phyloP scores from a whole-genome alignment of 2,888 invertebrate species.

The Fabriciana adippe region DNA sequence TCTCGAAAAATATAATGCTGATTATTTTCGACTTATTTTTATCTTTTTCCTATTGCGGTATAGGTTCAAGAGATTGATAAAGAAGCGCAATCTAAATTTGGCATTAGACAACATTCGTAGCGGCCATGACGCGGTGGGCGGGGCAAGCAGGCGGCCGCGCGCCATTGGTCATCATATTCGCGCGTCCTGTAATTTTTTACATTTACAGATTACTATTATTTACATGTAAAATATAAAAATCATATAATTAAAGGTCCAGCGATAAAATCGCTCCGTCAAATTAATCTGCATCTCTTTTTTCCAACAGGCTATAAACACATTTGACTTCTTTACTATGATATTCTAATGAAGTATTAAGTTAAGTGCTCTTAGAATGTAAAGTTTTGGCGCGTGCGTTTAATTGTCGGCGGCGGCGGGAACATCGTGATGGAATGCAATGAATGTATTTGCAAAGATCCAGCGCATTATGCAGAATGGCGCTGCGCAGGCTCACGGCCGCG shows the following conservation, averaged over 20 bases:
- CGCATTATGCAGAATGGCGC: slow-evolving; percentile 18
- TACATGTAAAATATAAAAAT: slow-evolving; percentile 6
- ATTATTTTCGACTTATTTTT: too few species aligned
- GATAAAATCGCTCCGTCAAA: neutral
- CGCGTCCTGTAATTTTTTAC: slow-evolving; percentile 56
- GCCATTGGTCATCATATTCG: slow-evolving; percentile 69
- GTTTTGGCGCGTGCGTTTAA: slow-evolving; percentile 49
- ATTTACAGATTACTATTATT: slow-evolving; percentile 10
- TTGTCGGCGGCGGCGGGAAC: slow-evolving; percentile 45
- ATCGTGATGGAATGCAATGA: slow-evolving; percentile 50
- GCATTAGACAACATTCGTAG: slow-evolving; percentile 66
- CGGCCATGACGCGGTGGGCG: slow-evolving; percentile 77
- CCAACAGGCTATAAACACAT: neutral
- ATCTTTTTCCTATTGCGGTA: neutral
- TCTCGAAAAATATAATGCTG: too few species aligned
- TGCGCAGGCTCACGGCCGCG: slow-evolving; percentile 40
- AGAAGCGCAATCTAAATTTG: slow-evolving; percentile 66
- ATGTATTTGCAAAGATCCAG: slow-evolving; percentile 31
- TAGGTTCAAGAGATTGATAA: slow-evolving; percentile 23
- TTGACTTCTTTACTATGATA: slow-evolving; percentile 12
- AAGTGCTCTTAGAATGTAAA: slow-evolving; percentile 39
- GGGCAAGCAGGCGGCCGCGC: slow-evolving; percentile 58
- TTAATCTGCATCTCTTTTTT: neutral
- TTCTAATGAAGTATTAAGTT: slow-evolving; percentile 25
- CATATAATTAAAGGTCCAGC: neutral